Base-by-base conservation (phyloP, 1,140 invertebrate species). In the Bombus soroeensis region DNA sequence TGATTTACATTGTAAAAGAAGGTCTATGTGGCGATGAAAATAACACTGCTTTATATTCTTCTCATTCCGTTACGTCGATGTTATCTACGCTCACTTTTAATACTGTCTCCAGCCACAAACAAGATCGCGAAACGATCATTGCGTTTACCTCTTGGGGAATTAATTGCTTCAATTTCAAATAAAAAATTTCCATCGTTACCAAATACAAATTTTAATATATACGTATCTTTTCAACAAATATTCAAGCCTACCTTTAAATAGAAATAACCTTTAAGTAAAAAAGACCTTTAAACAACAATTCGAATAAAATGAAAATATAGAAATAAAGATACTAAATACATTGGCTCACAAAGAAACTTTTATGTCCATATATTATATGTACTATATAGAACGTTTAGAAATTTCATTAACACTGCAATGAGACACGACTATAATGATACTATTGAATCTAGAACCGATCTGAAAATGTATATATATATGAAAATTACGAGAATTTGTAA, bases 61-160 rank as follows among this genome's bases (percentile, higher is more conserved):
- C 75, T 77, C 41, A 22, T 76, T 82, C 34, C 41, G 32, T 75
- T 62, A 64, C 41, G 2, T 66, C 32, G 71, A 73, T 59, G 6
- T 43, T 76, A 74, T 82, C 72, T 64, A 15, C 57, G 81, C 28
- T 82, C 72, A 66, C 72, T 57, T 75, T 75, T 82, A 75, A 47
- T 34, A 47, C 34, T 47, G 39, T 43, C 6, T n/a, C 25, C 22
- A 18, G 22, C 37, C 34, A 39, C 53, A 28, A 74, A 74, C 15
- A 34, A 22, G 15, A 47, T 8, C 28, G 41, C 13, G 32, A 47
- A 15, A 8, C 73, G 47, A 39, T 64, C 53, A 3, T 73, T 34
- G 22, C n/a, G 18, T n/a, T 39, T 41, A 18, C 32, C 25, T 25
- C 18, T 57, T 9, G 9, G 22, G 6, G 32, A 22, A 18, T 47